phyloP scores from a whole-genome alignment of 1,140 invertebrate species.

The Drosophila novamexicana region DNA sequence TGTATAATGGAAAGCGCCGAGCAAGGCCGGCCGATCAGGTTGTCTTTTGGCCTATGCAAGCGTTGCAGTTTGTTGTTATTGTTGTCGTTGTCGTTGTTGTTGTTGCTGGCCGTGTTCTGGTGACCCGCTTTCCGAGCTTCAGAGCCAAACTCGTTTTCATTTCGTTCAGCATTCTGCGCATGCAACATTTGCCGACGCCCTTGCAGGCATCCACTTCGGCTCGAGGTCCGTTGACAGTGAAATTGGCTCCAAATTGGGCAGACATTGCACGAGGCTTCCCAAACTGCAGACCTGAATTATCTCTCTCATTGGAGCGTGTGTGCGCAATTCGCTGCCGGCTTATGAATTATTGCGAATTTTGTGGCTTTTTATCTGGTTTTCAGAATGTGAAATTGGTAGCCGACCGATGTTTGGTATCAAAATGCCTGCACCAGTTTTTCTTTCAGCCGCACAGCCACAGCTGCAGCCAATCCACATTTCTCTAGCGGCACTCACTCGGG shows the following conservation, averaged over 20 bases:
- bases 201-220: slow-evolving; percentile 54
- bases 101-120: slow-evolving; percentile 64
- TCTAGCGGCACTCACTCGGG: slow-evolving; percentile 47
- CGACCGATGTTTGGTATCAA: background rate
- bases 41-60: slow-evolving; percentile 24
- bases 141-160: slow-evolving; percentile 73
- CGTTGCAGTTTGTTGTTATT: slow-evolving; percentile 10
- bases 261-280: slow-evolving; percentile 45
- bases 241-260: slow-evolving; percentile 69
- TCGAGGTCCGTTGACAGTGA: slow-evolving; percentile 68
- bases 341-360: slow-evolving; percentile 80
- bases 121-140: slow-evolving; percentile 64
- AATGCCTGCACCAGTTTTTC: slow-evolving; percentile 59
- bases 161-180: slow-evolving; percentile 66
- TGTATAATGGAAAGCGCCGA: slow-evolving; percentile 55
- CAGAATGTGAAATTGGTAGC: slow-evolving; percentile 77
- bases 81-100: slow-evolving; percentile 31
- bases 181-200: slow-evolving; percentile 52
- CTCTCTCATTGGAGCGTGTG: slow-evolving; percentile 54
- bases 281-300: slow-evolving; percentile 38
- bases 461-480: slow-evolving; percentile 55
- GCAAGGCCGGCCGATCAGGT: slow-evolving; percentile 67
- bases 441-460: slow-evolving; percentile 11
- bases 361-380: slow-evolving; percentile 75
- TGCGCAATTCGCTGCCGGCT: slow-evolving; percentile 60